A percentile compares a stretch with the other conserved stretches of the same genome.
Evolutionary conservation across 2,888 invertebrate species (phyloP).

Genomic region (Agrotis ipsilon): DNA sequence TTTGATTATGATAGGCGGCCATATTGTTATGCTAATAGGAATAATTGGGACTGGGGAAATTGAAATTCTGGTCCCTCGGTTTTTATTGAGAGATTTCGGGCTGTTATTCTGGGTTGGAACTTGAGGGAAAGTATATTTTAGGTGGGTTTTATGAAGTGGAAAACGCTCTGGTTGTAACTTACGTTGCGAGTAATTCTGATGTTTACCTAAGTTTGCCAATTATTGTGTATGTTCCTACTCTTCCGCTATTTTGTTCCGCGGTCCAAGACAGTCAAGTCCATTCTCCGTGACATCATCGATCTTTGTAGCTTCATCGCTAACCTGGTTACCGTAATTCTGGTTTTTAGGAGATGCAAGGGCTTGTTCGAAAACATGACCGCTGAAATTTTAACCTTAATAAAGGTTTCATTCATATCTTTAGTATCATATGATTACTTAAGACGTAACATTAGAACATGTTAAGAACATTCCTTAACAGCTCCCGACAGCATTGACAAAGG

Average conservation of each 20-base stretch:
- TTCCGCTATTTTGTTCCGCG: too few species aligned
- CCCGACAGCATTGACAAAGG: conserved; percentile 53
- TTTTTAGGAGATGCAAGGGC: too few species aligned
- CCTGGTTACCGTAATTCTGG: too few species aligned
- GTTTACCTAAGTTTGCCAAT: too few species aligned
- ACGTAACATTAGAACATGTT: conserved; percentile 13
- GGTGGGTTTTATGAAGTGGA: background rate
- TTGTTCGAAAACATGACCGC: too few species aligned
- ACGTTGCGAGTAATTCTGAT: background rate
- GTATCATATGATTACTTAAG: background rate
- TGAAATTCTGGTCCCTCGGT: conserved; percentile 38
- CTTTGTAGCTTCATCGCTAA: too few species aligned
- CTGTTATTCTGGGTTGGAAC: background rate
- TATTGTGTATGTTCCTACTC: too few species aligned
- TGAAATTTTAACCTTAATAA: too few species aligned
- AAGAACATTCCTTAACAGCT: background rate
- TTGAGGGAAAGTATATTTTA: background rate
- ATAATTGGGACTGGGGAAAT: conserved; percentile 41
- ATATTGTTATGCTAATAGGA: conserved; percentile 46
- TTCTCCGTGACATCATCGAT: too few species aligned
- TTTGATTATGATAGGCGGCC: conserved; percentile 51
- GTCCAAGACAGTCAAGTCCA: too few species aligned
- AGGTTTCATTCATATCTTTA: background rate
- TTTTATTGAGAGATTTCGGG: conserved; percentile 33
- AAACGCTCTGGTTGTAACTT: background rate